Percentiles rank a stretch among this genome's conserved stretches.
Conservation (phyloP, 2,888 invertebrate species). For the Melitaea athalia region DNA sequence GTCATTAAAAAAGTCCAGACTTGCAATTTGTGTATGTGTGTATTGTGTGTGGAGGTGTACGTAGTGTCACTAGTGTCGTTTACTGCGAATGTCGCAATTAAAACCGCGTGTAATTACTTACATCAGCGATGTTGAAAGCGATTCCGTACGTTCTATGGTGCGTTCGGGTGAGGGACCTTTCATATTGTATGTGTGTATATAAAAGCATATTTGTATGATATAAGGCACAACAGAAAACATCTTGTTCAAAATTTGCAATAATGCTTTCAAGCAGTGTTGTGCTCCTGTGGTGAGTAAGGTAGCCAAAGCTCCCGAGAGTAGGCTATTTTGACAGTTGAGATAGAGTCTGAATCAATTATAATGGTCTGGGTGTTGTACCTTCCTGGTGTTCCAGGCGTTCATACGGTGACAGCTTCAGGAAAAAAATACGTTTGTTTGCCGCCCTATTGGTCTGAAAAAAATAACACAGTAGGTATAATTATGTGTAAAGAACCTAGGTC, state of each 20-base stretch:
- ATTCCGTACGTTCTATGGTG: slow-evolving; percentile 13
- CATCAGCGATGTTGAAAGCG: slow-evolving; percentile 26
- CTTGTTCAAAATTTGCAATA: background rate
- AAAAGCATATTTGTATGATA: background rate
- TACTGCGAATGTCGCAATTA: slow-evolving; percentile 23
- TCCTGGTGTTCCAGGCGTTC: too few relatives aligned
- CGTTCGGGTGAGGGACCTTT: slow-evolving; percentile 18
- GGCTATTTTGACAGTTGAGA: too few relatives aligned
- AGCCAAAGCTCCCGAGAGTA: too few relatives aligned
- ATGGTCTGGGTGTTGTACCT: too few relatives aligned
- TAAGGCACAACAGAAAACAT: background rate
- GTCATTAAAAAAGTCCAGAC: background rate
- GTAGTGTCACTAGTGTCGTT: slow-evolving; percentile 1
- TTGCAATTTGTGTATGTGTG: background rate
- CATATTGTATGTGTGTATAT: slow-evolving; percentile 3
- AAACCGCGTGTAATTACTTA: slow-evolving; percentile 29
- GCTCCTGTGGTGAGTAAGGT: too few relatives aligned
- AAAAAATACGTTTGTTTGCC: too few relatives aligned
- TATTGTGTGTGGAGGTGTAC: background rate
- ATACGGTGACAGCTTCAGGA: too few relatives aligned
- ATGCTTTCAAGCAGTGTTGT: too few relatives aligned
- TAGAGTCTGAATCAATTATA: too few relatives aligned
- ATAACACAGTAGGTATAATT: too few relatives aligned
- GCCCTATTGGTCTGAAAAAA: too few relatives aligned
- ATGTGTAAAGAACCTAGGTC: too few relatives aligned